These are phyloP conservation scores for Nematolebias whitei DNA, from an alignment of 2,113 vertebrate species.

Conservation along the genomic window DNA sequence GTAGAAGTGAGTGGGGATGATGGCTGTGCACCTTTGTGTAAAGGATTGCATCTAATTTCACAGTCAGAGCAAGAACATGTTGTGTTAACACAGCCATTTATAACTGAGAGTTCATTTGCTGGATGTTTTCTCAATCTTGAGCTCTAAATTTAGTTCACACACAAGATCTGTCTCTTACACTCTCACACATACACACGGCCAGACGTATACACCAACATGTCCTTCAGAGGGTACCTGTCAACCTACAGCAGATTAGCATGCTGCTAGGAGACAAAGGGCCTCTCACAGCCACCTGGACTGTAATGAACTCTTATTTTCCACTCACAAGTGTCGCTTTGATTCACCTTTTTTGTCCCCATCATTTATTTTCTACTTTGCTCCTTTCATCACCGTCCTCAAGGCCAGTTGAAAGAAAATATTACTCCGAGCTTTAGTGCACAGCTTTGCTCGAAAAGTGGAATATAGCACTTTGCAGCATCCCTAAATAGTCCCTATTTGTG, in stretches of 20 bases:
- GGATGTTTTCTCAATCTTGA: background rate
- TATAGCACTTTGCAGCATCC: slow-evolving; percentile 1
- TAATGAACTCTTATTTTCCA: slow-evolving; percentile 56
- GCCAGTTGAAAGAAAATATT: slow-evolving; percentile 20
- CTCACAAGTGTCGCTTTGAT: slow-evolving; percentile 55
- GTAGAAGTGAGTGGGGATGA: slow-evolving; percentile 45
- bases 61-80: too few relatives aligned
- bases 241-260: slow-evolving; percentile 53
- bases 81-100: background rate
- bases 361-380: slow-evolving; percentile 48
- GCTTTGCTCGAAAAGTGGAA: slow-evolving; percentile 21
- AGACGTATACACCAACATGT: slow-evolving; percentile 9
- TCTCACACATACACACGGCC: background rate
- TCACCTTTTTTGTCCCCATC: background rate
- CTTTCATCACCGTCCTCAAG: slow-evolving; percentile 35
- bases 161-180: background rate
- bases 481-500: background rate
- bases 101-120: too few relatives aligned
- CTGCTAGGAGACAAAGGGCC: slow-evolving; percentile 40
- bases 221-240: slow-evolving; percentile 68
- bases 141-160: background rate
- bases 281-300: slow-evolving; percentile 58
- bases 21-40: slow-evolving; percentile 14
- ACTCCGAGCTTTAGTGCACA: background rate
- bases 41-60: background rate